Conservation (phyloP, 1,140 invertebrate genomes). For the Dryas iulia region DNA sequence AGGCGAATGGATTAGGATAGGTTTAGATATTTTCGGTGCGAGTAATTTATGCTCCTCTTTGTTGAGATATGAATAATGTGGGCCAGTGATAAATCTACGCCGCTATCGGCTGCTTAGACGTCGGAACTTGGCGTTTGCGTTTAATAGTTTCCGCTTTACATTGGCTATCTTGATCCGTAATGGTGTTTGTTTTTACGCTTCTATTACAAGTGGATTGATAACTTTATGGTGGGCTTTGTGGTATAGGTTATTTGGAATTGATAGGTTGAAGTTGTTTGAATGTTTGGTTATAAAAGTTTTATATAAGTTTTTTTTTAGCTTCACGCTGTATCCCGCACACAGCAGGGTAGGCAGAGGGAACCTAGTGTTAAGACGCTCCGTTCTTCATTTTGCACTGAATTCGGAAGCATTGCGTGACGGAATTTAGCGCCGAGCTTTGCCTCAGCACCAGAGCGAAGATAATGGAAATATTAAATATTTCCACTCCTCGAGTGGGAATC, state of each 20-base stretch:
- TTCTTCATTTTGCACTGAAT: too few species aligned
- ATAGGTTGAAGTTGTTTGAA: not conserved
- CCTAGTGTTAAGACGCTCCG: too few species aligned
- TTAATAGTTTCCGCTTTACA: constrained; percentile 54
- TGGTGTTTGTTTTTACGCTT: constrained; percentile 40
- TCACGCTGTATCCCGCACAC: too few species aligned
- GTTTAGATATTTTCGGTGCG: constrained; percentile 76
- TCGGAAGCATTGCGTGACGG: too few species aligned
- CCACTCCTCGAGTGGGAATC: too few species aligned
- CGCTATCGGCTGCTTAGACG: constrained; percentile 41
- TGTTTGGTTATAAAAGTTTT: too few species aligned
- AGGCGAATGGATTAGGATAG: constrained; percentile 77
- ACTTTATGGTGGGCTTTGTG: not conserved
- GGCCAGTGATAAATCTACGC: constrained; percentile 56
- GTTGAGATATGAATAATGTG: constrained; percentile 75
- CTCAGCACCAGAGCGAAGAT: too few species aligned
- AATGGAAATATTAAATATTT: too few species aligned
- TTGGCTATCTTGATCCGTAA: constrained; percentile 39
- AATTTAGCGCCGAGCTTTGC: too few species aligned
- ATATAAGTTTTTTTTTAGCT: too few species aligned
- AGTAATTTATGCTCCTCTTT: constrained; percentile 74
- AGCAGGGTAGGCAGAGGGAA: too few species aligned
- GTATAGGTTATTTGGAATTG: not conserved
- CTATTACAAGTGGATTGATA: constrained; percentile 14
- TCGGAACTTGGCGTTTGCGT: constrained; percentile 40